These are phyloP conservation scores for Zoanthus sansibaricus DNA, from an alignment of 92 coral and sea anemone genomes.

Conservation along the genomic window DNA sequence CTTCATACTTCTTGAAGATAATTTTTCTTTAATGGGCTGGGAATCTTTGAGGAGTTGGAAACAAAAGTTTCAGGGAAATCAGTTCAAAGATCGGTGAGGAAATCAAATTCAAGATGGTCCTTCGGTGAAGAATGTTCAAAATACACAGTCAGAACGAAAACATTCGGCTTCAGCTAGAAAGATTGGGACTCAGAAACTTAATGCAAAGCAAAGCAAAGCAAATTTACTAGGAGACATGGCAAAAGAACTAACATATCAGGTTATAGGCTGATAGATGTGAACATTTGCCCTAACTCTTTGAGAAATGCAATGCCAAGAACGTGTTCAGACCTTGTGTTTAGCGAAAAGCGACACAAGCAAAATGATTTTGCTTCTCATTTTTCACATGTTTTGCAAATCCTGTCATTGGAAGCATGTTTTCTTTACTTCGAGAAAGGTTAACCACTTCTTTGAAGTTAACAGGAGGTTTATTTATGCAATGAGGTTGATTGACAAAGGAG, in stretches of 20 bases:
- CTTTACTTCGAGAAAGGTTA: conserved; percentile 1
- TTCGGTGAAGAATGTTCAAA: not conserved
- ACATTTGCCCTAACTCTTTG: conserved; percentile 38
- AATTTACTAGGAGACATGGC: not conserved
- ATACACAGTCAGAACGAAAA: conserved; percentile 15
- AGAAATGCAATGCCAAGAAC: conserved; percentile 16
- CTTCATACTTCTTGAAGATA: no score
- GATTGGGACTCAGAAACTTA: not conserved
- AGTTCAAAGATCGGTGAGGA: not conserved
- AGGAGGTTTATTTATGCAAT: conserved; percentile 12
- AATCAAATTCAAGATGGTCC: not conserved
- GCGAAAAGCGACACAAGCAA: not conserved
- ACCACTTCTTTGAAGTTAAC: conserved; percentile 15
- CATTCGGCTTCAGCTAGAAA: conserved; percentile 14
- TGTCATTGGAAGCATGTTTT: conserved; percentile 45
- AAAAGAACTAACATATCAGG: conserved; percentile 5
- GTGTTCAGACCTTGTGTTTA: not conserved
- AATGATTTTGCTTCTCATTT: not conserved
- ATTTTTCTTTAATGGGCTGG: conserved; percentile 19
- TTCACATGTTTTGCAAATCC: conserved; percentile 30
- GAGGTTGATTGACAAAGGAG: conserved; percentile 21
- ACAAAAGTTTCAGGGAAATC: conserved; percentile 60
- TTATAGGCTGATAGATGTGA: conserved; percentile 19
- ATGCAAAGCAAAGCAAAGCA: not conserved
- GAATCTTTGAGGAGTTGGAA: conserved; percentile 36